phyloP scores from a whole-genome alignment of 1,140 invertebrate species.

The Zeugodacus cucurbitae region DNA sequence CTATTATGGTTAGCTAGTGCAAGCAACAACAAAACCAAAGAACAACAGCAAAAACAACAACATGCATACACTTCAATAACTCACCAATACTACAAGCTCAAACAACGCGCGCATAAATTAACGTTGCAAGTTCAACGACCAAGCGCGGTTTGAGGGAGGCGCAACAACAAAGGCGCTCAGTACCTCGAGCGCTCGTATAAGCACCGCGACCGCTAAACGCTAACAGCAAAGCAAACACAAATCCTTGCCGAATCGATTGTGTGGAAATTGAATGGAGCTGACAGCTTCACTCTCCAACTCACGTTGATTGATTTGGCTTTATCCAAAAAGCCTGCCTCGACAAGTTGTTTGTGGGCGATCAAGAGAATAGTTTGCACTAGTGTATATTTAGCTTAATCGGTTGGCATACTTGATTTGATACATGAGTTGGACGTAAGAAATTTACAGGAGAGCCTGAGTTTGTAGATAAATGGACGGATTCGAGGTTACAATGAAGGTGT shows the following conservation, averaged over 20 bases:
- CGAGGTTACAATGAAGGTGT: too few species aligned
- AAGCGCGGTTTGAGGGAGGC: neutral
- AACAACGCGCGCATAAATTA: slow-evolving; percentile 3
- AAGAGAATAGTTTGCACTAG: too few species aligned
- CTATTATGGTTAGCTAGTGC: too few species aligned
- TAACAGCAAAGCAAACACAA: neutral
- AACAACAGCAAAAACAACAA: neutral
- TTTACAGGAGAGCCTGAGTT: too few species aligned
- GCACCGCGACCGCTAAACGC: neutral
- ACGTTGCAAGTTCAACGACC: neutral
- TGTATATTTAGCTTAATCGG: too few species aligned
- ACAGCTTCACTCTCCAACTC: neutral
- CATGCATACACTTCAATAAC: neutral
- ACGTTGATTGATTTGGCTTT: neutral
- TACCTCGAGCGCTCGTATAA: neutral
- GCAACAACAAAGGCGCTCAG: neutral
- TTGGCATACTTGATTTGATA: too few species aligned
- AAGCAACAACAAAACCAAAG: neutral
- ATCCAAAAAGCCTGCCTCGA: too few species aligned
- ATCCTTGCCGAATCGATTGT: neutral
- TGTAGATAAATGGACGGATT: too few species aligned
- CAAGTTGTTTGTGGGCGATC: too few species aligned
- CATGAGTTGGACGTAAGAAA: too few species aligned
- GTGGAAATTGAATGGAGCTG: neutral
- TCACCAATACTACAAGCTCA: neutral